Evolutionary conservation across 2,888 invertebrate species (phyloP).

Genomic region (Plagiodera versicolora): DNA sequence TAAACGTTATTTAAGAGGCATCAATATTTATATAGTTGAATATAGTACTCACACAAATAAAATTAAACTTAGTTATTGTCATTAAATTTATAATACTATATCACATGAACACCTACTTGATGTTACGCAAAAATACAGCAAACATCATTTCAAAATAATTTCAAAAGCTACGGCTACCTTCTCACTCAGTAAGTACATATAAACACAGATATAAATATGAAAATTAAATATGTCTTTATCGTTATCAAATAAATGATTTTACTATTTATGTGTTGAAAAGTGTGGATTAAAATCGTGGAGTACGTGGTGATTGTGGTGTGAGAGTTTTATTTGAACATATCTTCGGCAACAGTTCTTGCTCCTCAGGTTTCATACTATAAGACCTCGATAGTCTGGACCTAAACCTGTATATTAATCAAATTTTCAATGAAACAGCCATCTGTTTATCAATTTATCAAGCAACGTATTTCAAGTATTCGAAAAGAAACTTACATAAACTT

Average conservation of each 20-base stretch:
- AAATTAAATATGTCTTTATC: neutral
- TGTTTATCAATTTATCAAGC: no score
- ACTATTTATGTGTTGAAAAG: neutral
- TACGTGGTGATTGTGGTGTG: conserved; percentile 26
- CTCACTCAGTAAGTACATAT: neutral
- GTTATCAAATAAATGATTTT: neutral
- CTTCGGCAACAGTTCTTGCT: conserved; percentile 30
- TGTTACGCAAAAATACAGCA: neutral
- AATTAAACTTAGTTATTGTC: no score
- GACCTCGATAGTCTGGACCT: conserved; percentile 40
- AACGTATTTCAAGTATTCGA: no score
- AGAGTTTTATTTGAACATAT: conserved; percentile 26
- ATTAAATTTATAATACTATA: neutral
- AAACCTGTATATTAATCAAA: conserved; percentile 34
- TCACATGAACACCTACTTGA: neutral
- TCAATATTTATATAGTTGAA: no score
- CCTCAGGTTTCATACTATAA: conserved; percentile 32
- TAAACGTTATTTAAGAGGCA: no score
- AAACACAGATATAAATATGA: no score
- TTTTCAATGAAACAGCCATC: no score
- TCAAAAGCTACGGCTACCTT: no score
- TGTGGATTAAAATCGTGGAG: conserved; percentile 13
- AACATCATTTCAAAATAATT: no score
- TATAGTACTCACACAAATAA: no score
- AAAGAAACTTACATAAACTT: no score